Percentiles rank a stretch among this genome's conserved stretches.
Conservation (phyloP, 2,797 vertebrate genomes). For the Avahi laniger region DNA sequence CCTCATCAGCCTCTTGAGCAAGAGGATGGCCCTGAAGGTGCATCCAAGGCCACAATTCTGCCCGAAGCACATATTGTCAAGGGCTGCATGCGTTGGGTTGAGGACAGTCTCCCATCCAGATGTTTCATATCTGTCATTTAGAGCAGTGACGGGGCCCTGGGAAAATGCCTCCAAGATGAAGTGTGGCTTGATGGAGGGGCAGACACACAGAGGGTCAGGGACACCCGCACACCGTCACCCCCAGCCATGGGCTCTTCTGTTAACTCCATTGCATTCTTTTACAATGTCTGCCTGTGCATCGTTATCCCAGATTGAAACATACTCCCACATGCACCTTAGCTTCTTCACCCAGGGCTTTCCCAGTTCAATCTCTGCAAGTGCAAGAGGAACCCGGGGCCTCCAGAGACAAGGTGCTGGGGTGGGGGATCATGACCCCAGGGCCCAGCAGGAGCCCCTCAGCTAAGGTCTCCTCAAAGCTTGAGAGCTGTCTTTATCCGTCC, state of each 20-base stretch:
- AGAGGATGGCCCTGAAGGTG: not conserved
- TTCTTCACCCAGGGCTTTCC: not conserved
- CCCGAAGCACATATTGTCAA: not conserved
- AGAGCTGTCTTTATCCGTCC: constrained; percentile 65
- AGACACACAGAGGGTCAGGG: not conserved
- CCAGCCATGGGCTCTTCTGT: not conserved
- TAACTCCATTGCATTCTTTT: not conserved
- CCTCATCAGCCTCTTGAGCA: not conserved
- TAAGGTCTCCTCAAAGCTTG: constrained; percentile 31
- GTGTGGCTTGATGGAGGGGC: not conserved
- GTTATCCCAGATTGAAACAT: not conserved
- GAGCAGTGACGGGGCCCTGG: not conserved
- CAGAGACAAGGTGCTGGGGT: not conserved
- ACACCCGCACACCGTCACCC: not conserved
- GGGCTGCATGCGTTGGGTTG: not conserved
- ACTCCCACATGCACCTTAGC: not conserved
- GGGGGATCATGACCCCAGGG: not conserved
- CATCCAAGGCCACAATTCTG: not conserved
- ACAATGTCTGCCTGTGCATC: not conserved
- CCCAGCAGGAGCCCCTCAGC: not conserved
- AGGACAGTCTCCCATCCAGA: not conserved
- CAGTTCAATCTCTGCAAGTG: not conserved
- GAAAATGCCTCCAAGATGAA: not conserved
- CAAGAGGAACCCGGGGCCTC: not conserved
- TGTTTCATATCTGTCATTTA: not conserved